Evolutionary conservation across 53 echinoderm and acorn worm genomes (phyloP), one percentile per base, ranked within the genome.

Genomic region (Henricia sp.): DNA sequence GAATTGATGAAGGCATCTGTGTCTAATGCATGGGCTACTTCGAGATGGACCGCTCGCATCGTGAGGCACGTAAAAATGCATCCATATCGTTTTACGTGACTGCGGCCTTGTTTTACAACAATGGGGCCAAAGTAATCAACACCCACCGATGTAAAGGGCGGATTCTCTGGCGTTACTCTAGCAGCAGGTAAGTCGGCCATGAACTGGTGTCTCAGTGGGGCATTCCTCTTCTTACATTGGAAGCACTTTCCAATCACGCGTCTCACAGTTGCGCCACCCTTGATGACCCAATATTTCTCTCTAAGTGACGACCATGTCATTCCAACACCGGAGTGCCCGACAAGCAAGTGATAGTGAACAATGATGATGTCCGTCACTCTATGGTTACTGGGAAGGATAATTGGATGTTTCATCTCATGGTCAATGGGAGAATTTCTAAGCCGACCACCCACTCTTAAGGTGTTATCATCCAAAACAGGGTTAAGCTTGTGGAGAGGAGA

Each of bases 81-180:
- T 4, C 88, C 88, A 51, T 77, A 91, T 2, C 54, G 32, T 58
- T 88, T 91, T 0, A 88, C 72, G 1, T 68, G 51, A 28, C 72
- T 82, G 17, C 92, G 85, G 1, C 86, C 89, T 82, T 66, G 71
- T 26, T 92, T 92, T 1, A 83, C 86, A 1, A 52, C 38, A 21
- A 92, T 20, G 17, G 89, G 89, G 19, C 92, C 89, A 27, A 89
- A 92, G 28, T 62, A 74, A 56, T 92, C 92, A 28, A 89, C 70
- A 14, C 89, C 92, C 1, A 52, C 70, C 16, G 21, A 67, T 0
- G 89, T 82, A 41, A 92, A 92, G 0, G 86, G 86, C 50, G 92
- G 82, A 23, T 86, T 85, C 8, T 82, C 73, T 35, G 89, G 78
- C 1, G 92, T 92, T 13, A 92, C 92, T 39, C 89, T 59, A 14